Evolutionary conservation across 2,888 invertebrate species (phyloP).

Genomic region (Athalia cordata): DNA sequence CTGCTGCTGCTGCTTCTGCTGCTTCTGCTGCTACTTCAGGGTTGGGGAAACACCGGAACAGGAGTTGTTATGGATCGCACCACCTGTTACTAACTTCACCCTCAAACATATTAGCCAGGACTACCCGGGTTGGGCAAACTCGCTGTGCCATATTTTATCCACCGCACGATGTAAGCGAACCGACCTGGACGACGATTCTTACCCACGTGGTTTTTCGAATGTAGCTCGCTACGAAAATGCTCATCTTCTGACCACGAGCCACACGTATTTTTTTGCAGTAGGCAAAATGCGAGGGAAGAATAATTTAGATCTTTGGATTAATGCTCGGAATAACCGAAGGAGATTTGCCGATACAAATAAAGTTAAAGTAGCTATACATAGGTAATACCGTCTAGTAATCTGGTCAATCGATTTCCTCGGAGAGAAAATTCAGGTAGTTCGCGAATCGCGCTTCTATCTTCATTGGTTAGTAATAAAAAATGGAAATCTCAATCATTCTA

Average conservation of each 20-base stretch:
- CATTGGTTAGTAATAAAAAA: conserved; percentile 26
- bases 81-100: conserved; percentile 72
- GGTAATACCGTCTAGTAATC: neutral
- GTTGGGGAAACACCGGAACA: conserved; percentile 41
- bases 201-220: conserved; percentile 11
- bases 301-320: neutral
- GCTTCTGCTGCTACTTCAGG: neutral
- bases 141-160: conserved; percentile 67
- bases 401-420: neutral
- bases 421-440: neutral
- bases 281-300: neutral
- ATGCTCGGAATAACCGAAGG: neutral
- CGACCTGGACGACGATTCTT: conserved; percentile 25
- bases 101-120: conserved; percentile 68
- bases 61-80: conserved; percentile 67
- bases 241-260: no score
- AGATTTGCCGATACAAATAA: conserved; percentile 7
- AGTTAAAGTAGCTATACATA: neutral
- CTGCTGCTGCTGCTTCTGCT: neutral
- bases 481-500: conserved; percentile 23
- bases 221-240: no score
- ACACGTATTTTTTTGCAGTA: no score
- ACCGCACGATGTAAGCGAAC: conserved; percentile 48
- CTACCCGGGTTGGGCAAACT: conserved; percentile 63
- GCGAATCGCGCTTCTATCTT: neutral